These are phyloP conservation scores for Hesperophylax magnus DNA, from an alignment of 1,140 invertebrate species.

Conservation along the genomic window DNA sequence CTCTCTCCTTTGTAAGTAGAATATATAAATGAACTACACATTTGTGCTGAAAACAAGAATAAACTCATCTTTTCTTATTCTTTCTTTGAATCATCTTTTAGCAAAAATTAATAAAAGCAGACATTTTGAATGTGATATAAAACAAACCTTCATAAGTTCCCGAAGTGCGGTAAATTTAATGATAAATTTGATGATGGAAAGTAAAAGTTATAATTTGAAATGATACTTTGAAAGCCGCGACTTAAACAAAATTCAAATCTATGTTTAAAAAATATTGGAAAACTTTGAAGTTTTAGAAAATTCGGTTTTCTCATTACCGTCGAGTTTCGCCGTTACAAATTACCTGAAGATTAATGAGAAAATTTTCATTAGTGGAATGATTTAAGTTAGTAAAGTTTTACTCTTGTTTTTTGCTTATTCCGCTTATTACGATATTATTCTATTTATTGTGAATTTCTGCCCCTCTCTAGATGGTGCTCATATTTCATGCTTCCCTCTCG, in stretches of 20 bases:
- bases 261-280: neutral
- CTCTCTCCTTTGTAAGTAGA: no score
- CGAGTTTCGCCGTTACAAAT: conserved; percentile 6
- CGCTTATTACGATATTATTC: conserved; percentile 37
- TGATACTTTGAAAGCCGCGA: neutral
- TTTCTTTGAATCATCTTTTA: no score
- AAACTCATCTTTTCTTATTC: no score
- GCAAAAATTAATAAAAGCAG: neutral
- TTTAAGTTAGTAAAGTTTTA: conserved; percentile 27
- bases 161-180: no score
- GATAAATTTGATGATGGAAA: no score
- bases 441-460: conserved; percentile 28
- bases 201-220: neutral
- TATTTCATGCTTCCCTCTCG: neutral
- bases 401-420: conserved; percentile 26
- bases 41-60: no score
- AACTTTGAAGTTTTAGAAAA: neutral
- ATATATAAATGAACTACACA: no score
- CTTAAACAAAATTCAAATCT: neutral
- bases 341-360: conserved; percentile 42
- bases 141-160: neutral
- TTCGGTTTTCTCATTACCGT: neutral
- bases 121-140: neutral
- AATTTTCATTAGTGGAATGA: conserved; percentile 20
- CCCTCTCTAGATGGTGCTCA: neutral